These are phyloP conservation scores for Branchipolynoe longqiensis DNA, from an alignment of 2,888 invertebrate genomes.

Conservation along the genomic window DNA sequence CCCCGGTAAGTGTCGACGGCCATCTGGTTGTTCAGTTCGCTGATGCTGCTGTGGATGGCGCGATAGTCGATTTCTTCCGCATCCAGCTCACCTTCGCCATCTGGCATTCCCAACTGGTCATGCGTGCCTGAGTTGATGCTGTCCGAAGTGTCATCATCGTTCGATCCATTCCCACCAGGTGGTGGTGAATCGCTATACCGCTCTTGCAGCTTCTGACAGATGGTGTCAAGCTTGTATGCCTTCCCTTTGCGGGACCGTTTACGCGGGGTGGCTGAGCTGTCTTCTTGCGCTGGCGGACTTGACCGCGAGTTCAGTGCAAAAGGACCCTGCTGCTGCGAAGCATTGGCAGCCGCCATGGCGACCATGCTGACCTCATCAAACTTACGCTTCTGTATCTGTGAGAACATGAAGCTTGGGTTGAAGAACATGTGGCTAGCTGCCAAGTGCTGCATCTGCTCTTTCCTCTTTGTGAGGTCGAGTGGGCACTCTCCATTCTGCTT, in stretches of 20 bases:
- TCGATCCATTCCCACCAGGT: conserved; percentile 12
- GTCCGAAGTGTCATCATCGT: conserved; percentile 55
- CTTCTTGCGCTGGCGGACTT: background rate
- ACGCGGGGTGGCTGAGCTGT: conserved; percentile 78
- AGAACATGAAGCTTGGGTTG: conserved; percentile 47
- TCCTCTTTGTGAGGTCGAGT: conserved; percentile 76
- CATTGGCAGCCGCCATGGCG: conserved; percentile 34
- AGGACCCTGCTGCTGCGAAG: background rate
- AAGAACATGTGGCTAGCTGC: conserved; percentile 46
- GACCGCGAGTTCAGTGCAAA: background rate
- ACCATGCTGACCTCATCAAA: conserved; percentile 37
- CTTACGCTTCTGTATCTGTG: conserved; percentile 47
- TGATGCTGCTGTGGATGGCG: conserved; percentile 62
- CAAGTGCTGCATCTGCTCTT: conserved; percentile 47
- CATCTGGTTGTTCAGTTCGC: conserved; percentile 60
- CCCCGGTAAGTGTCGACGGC: background rate
- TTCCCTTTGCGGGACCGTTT: conserved; percentile 92
- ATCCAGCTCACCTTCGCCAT: background rate
- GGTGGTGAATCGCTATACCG: conserved; percentile 64
- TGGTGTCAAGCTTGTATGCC: conserved; percentile 89
- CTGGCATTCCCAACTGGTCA: background rate
- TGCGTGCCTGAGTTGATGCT: background rate
- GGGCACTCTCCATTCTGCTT: conserved; percentile 69
- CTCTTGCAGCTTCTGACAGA: conserved; percentile 78
- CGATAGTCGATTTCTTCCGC: conserved; percentile 55